These are phyloP conservation scores for Bolinopsis microptera DNA, from an alignment of 37 sponge, comb jelly and placozoan genomes.

Conservation along the genomic window DNA sequence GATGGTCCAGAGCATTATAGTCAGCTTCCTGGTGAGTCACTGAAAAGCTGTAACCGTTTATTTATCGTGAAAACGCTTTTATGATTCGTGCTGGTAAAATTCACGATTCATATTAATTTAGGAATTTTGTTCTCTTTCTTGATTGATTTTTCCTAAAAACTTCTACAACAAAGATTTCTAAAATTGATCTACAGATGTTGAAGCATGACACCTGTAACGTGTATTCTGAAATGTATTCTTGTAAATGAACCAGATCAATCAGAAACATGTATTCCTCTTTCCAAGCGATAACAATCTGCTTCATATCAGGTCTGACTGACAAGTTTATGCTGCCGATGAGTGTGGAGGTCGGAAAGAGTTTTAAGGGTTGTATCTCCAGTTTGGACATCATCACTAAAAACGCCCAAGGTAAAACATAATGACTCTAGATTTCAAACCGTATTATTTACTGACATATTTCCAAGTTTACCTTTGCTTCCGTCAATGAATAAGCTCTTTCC, in stretches of 20 bases:
- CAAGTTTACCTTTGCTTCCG: no score
- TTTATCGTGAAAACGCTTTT: neutral
- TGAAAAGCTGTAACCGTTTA: neutral
- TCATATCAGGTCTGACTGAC: conserved; percentile 14
- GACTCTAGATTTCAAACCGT: no score
- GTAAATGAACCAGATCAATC: no score
- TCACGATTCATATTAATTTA: neutral
- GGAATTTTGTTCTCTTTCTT: no score
- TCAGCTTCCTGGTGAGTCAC: neutral
- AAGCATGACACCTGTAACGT: no score
- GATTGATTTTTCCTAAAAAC: no score
- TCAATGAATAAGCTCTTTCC: neutral
- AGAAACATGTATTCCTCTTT: no score
- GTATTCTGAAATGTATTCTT: no score
- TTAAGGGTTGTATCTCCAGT: conserved; percentile 53
- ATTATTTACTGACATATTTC: no score
- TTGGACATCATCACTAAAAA: conserved; percentile 60
- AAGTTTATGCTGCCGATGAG: conserved; percentile 60
- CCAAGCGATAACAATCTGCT: no score
- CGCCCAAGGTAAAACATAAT: conserved; percentile 9
- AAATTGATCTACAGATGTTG: no score
- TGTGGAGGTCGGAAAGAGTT: conserved; percentile 4
- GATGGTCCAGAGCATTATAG: conserved; percentile 54
- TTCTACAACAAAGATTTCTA: no score
- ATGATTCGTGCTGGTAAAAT: neutral